phyloP scores from a whole-genome alignment of 2,797 vertebrate genomes.

The Eupleurogrammus muticus region DNA sequence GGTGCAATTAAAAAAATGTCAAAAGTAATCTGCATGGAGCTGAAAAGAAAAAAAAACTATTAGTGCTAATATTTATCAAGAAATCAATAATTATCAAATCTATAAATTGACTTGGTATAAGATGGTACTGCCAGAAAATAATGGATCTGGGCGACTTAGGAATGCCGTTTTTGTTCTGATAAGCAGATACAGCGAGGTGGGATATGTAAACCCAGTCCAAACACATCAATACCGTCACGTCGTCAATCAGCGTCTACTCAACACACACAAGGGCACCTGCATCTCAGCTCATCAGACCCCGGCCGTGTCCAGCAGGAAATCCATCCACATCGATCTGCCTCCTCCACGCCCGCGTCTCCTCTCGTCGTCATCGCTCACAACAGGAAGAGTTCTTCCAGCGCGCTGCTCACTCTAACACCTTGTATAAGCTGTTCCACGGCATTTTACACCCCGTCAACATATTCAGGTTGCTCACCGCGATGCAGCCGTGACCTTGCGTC shows the following conservation, averaged over 20 bases:
- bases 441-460: slow-evolving; percentile 68
- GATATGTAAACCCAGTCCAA: background rate
- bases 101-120: background rate
- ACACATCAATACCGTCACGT: background rate
- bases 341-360: background rate
- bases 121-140: background rate
- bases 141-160: background rate
- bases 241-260: background rate
- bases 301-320: slow-evolving; percentile 56
- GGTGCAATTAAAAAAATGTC: background rate
- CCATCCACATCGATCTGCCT: slow-evolving; percentile 57
- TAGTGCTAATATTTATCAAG: background rate
- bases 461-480: slow-evolving; percentile 60
- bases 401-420: slow-evolving; percentile 58
- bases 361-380: slow-evolving; percentile 37
- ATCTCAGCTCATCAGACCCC: slow-evolving; percentile 34
- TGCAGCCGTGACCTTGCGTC: slow-evolving; percentile 55
- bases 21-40: background rate
- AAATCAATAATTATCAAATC: background rate
- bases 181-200: background rate
- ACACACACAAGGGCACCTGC: slow-evolving; percentile 25
- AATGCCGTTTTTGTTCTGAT: background rate
- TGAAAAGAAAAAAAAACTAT: no score
- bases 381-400: slow-evolving; percentile 51
- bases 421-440: slow-evolving; percentile 64